These are phyloP conservation scores for Aplodontia rufa DNA, from an alignment of 2,113 vertebrate species.

Conservation along the genomic window DNA sequence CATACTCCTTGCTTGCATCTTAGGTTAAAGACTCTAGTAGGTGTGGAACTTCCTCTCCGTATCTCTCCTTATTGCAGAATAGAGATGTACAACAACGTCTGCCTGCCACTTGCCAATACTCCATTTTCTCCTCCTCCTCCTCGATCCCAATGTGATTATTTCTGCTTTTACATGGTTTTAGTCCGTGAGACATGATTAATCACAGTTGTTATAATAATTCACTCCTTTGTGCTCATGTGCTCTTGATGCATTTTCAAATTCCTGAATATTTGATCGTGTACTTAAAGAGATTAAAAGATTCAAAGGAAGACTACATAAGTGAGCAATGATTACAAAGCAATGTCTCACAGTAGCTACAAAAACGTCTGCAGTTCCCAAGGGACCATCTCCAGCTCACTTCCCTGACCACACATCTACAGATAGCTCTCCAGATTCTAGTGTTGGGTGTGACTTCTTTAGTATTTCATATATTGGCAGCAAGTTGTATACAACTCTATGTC, in stretches of 20 bases:
- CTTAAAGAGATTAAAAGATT: conserved; percentile 19
- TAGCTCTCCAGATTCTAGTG: neutral
- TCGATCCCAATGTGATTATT: neutral
- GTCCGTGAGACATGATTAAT: neutral
- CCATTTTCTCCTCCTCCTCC: neutral
- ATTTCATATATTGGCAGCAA: neutral
- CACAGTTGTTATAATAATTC: too few species aligned
- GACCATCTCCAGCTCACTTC: neutral
- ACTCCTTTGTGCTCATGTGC: neutral
- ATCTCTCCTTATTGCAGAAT: neutral
- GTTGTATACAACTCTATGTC: neutral
- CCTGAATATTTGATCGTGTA: neutral
- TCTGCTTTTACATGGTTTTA: neutral
- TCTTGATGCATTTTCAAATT: conserved; percentile 1
- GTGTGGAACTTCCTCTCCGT: neutral
- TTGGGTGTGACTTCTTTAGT: neutral
- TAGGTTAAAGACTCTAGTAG: neutral
- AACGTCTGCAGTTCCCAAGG: neutral
- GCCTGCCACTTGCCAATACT: neutral
- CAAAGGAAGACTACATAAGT: neutral
- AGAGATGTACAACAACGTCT: neutral
- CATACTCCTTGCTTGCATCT: neutral
- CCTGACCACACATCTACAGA: neutral
- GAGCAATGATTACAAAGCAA: neutral
- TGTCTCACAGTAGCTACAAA: neutral